Evolutionary conservation across 2,888 invertebrate genomes (phyloP).

Genomic region (Choristoneura rosaceana): DNA sequence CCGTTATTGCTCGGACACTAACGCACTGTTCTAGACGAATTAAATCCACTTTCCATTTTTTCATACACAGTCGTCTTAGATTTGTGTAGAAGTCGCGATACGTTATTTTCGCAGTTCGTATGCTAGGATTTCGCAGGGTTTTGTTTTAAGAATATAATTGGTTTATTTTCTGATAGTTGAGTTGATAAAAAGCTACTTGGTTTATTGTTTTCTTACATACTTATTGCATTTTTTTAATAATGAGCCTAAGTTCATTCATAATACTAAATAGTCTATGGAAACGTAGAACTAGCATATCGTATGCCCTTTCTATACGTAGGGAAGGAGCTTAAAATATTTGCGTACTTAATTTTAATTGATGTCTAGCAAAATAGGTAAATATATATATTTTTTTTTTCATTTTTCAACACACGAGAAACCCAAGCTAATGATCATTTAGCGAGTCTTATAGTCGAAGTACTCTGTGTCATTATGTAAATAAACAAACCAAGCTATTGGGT

Average conservation of each 20-base stretch:
- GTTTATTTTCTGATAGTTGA: background rate
- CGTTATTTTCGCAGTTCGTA: background rate
- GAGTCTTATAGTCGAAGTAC: background rate
- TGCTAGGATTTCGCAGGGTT: background rate
- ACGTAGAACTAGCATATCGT: too few species aligned
- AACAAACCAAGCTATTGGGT: background rate
- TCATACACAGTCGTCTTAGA: constrained; percentile 75
- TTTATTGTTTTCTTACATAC: background rate
- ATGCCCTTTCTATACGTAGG: background rate
- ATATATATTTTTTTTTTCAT: background rate
- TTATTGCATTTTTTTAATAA: too few species aligned
- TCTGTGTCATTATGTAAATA: constrained; percentile 2
- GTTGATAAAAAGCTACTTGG: background rate
- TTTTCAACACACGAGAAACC: background rate
- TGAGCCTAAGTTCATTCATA: too few species aligned
- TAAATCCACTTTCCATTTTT: constrained; percentile 84
- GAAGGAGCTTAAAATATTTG: too few species aligned
- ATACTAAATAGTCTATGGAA: too few species aligned
- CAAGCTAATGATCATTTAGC: background rate
- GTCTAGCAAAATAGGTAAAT: background rate
- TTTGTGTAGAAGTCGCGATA: constrained; percentile 57
- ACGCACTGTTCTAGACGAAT: constrained; percentile 78
- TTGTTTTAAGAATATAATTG: background rate
- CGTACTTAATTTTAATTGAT: too few species aligned
- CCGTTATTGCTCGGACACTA: constrained; percentile 72